Evolutionary conservation across 2,797 vertebrate genomes (phyloP).

Genomic region (Schizopygopsis pylzovi): DNA sequence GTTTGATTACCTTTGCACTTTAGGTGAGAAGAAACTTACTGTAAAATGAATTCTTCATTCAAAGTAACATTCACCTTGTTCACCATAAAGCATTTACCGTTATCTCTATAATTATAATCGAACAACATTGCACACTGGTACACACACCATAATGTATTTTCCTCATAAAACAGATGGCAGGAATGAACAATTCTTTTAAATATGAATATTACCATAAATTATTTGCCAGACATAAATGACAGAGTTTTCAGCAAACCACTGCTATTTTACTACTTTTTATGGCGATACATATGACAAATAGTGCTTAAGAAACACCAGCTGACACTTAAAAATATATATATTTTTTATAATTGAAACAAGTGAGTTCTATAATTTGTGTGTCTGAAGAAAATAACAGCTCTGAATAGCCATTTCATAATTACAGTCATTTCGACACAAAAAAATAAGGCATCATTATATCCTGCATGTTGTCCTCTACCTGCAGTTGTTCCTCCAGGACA

Average conservation of each 20-base stretch:
- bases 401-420: not conserved
- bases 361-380: not conserved
- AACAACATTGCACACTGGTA: not conserved
- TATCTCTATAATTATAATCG: not conserved
- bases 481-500: conserved; percentile 90
- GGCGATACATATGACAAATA: not conserved
- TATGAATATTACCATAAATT: not conserved
- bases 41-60: not conserved
- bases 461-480: conserved; percentile 76
- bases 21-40: not conserved
- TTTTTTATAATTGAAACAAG: not conserved
- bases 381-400: not conserved
- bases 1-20: not conserved
- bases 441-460: not conserved
- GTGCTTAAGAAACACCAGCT: not conserved
- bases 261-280: not conserved
- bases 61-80: not conserved
- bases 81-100: not conserved
- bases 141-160: not conserved
- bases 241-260: not conserved
- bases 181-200: not conserved
- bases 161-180: not conserved
- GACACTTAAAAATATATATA: not conserved
- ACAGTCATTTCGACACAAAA: not conserved
- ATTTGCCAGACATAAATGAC: no score